phyloP scores from a whole-genome alignment of 2,113 vertebrate species.

The Hemicordylus capensis region DNA sequence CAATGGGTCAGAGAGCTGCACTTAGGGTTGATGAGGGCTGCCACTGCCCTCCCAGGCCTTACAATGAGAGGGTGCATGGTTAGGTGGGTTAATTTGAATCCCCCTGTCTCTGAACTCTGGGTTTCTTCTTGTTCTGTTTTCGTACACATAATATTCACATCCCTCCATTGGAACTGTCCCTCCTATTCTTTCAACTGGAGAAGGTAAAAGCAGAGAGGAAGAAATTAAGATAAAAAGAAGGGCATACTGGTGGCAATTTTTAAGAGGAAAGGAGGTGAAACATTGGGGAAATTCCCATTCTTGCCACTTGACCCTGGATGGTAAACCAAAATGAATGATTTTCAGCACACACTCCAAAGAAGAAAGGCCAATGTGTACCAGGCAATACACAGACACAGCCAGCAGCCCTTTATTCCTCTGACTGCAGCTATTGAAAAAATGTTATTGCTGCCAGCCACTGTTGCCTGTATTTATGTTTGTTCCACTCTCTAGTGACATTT shows the following conservation, averaged over 20 bases:
- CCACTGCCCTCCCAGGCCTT: no score
- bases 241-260: background rate
- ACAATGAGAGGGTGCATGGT: no score
- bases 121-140: background rate
- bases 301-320: no score
- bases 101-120: background rate
- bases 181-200: background rate
- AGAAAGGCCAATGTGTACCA: background rate
- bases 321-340: background rate
- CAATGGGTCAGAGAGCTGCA: no score
- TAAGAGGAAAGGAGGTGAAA: background rate
- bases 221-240: background rate
- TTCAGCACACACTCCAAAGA: background rate
- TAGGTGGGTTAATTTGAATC: background rate
- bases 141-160: no score
- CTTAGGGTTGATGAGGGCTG: no score
- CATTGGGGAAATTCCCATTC: background rate
- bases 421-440: background rate
- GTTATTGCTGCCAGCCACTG: background rate
- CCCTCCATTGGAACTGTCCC: background rate
- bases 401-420: background rate
- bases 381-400: background rate
- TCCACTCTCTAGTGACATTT: background rate
- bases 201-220: background rate
- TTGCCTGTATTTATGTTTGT: background rate